phyloP scores from a whole-genome alignment of 2,888 invertebrate species.

The Drosophila rubida region DNA sequence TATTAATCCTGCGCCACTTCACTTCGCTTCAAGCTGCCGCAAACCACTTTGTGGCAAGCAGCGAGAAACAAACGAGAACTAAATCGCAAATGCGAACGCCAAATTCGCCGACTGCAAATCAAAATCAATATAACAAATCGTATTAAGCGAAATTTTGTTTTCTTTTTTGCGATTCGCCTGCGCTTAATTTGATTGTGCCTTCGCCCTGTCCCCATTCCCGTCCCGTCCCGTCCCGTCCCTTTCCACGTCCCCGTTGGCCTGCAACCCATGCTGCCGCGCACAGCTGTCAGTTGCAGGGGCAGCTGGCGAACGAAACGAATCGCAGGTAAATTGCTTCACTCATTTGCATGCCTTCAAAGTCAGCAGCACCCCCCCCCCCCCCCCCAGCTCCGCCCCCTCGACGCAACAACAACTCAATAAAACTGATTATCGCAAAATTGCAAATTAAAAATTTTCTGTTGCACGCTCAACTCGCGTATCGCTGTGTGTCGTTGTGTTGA shows the following conservation, averaged over 20 bases:
- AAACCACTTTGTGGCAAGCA: neutral
- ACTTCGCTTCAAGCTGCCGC: neutral
- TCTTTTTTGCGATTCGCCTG: slow-evolving; percentile 47
- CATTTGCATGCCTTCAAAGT: slow-evolving; percentile 57
- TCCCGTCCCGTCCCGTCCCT: neutral
- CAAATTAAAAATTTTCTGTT: slow-evolving; percentile 63
- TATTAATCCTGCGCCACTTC: neutral
- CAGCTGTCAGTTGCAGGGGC: slow-evolving; percentile 56
- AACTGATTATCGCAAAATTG: slow-evolving; percentile 76
- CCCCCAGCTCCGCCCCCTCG: neutral
- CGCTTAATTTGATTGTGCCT: slow-evolving; percentile 53
- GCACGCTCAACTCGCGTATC: neutral
- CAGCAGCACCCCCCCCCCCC: slow-evolving; percentile 8
- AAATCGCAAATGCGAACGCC: neutral
- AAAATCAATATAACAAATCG: slow-evolving; percentile 56
- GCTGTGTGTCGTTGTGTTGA: slow-evolving; percentile 22
- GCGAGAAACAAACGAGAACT: neutral
- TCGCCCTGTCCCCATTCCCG: neutral
- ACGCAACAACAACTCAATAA: slow-evolving; percentile 61
- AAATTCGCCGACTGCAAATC: slow-evolving; percentile 21
- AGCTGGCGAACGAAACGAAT: neutral
- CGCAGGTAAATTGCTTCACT: slow-evolving; percentile 58
- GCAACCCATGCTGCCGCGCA: slow-evolving; percentile 12
- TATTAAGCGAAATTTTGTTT: slow-evolving; percentile 51
- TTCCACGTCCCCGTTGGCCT: too few relatives aligned